Evolutionary conservation across 2,888 invertebrate species (phyloP).

Genomic region (Apocheima hispidaria): DNA sequence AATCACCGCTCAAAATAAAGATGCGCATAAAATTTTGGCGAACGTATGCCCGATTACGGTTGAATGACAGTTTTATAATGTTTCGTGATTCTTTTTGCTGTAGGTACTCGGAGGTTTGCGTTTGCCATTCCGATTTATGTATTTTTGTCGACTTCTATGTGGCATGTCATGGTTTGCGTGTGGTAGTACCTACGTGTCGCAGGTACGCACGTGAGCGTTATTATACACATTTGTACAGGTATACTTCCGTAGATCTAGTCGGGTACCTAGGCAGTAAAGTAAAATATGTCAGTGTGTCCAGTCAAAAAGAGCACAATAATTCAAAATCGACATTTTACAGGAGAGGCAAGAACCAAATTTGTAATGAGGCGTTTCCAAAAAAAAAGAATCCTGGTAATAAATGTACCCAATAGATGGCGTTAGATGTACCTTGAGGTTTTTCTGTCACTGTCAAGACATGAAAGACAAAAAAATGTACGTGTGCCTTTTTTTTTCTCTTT

Average conservation of each 20-base stretch:
- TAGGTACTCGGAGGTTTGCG: slow-evolving; percentile 26
- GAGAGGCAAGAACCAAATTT: too few relatives aligned
- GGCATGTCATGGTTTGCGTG: slow-evolving; percentile 29
- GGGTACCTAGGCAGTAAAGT: slow-evolving; percentile 19
- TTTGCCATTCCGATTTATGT: slow-evolving; percentile 36
- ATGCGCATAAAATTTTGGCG: slow-evolving; percentile 76
- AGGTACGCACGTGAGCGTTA: not conserved
- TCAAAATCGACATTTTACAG: too few relatives aligned
- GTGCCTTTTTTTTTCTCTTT: too few relatives aligned
- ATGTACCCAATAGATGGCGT: too few relatives aligned
- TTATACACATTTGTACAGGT: slow-evolving; percentile 5
- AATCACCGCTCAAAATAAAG: slow-evolving; percentile 70
- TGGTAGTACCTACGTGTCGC: not conserved
- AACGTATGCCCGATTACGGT: slow-evolving; percentile 65
- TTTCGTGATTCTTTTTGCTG: slow-evolving; percentile 56
- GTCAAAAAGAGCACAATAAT: too few relatives aligned
- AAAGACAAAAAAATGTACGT: too few relatives aligned
- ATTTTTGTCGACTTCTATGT: slow-evolving; percentile 29
- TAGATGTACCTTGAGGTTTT: too few relatives aligned
- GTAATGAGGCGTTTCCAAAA: too few relatives aligned
- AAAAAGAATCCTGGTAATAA: too few relatives aligned
- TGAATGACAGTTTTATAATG: slow-evolving; percentile 60
- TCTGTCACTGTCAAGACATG: too few relatives aligned
- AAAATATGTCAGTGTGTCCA: slow-evolving; percentile 18
- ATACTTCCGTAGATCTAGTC: slow-evolving; percentile 17